phyloP scores from a whole-genome alignment of 2,113 vertebrate genomes.

The Clarias gariepinus region DNA sequence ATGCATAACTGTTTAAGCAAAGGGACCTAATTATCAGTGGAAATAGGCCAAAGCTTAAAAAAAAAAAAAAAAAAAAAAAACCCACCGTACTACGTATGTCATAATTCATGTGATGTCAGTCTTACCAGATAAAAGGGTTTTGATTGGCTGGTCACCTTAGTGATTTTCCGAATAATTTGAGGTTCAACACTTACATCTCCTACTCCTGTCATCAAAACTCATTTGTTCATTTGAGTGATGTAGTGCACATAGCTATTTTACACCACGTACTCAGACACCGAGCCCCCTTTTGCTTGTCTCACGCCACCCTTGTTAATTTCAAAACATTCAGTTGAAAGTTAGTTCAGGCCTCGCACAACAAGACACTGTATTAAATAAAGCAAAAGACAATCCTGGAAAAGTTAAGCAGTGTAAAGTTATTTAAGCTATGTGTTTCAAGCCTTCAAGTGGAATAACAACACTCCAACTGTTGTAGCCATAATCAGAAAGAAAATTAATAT shows the following conservation, averaged over 20 bases:
- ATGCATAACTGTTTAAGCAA: slow-evolving; percentile 52
- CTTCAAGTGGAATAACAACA: slow-evolving; percentile 42
- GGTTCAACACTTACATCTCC: background rate
- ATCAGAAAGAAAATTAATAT: slow-evolving; percentile 67
- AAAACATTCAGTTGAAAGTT: slow-evolving; percentile 53
- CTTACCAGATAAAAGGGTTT: slow-evolving; percentile 5
- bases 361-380: slow-evolving; percentile 58
- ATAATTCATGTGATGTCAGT: slow-evolving; percentile 35
- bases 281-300: slow-evolving; percentile 30
- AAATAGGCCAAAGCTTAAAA: slow-evolving; percentile 64
- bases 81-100: slow-evolving; percentile 23
- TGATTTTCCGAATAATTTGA: slow-evolving; percentile 18
- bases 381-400: slow-evolving; percentile 78
- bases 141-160: slow-evolving; percentile 33
- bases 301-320: slow-evolving; percentile 38
- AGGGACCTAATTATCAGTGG: slow-evolving; percentile 59
- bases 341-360: slow-evolving; percentile 54
- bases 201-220: slow-evolving; percentile 8
- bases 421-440: slow-evolving; percentile 52
- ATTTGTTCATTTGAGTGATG: background rate
- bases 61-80: slow-evolving; percentile 11
- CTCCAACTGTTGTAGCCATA: slow-evolving; percentile 62
- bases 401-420: slow-evolving; percentile 64
- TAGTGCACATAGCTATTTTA: slow-evolving; percentile 7
- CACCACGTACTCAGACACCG: background rate